Conservation (phyloP, 2,797 vertebrate genomes). For the Ctenopoma multispine region DNA sequence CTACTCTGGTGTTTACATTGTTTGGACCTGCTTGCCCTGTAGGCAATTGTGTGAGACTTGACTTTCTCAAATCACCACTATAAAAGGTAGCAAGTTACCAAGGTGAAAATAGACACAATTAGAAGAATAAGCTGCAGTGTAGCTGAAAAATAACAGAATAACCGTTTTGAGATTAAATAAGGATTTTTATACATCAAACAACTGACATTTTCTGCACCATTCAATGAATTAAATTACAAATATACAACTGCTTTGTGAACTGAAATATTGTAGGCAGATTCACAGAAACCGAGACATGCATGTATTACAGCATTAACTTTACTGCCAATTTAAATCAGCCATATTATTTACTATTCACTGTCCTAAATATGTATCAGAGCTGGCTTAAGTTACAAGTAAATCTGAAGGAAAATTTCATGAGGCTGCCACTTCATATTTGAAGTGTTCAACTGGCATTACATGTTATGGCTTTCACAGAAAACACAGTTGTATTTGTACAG, state of each 20-base stretch:
- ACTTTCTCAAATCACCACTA: too few species aligned
- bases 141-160: too few species aligned
- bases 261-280: background rate
- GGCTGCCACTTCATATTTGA: background rate
- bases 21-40: background rate
- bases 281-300: background rate
- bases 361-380: background rate
- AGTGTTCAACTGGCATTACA: background rate
- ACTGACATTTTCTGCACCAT: background rate
- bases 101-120: too few species aligned
- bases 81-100: too few species aligned
- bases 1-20: background rate
- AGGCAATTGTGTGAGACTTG: background rate
- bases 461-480: background rate
- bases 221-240: background rate
- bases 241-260: background rate
- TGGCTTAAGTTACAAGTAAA: background rate
- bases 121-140: too few species aligned
- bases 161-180: too few species aligned
- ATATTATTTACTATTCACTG: background rate
- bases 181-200: background rate
- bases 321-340: too few species aligned
- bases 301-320: background rate
- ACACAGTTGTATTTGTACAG: background rate
- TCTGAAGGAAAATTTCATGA: background rate